Evolutionary conservation across 1,140 invertebrate genomes (phyloP), one percentile per base, ranked within the genome.

Genomic region (Sycophaga agraensis): DNA sequence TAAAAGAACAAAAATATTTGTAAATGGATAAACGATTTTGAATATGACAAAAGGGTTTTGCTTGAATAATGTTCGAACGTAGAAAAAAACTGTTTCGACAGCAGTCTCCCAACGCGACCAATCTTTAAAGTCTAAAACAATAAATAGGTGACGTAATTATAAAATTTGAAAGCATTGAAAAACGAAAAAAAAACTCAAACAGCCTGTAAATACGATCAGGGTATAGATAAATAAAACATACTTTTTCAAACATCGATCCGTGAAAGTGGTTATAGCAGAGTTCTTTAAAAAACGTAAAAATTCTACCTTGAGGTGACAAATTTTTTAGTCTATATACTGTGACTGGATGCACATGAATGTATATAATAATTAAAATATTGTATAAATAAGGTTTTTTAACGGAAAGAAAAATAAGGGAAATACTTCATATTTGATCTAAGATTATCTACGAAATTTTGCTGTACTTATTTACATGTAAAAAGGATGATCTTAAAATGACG

Each of bases 321-420:
- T 37, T 53, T 54, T 45, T 6, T 60, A 53, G n/a, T 62, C 26
- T 50, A 16, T 42, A 55, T 26, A 39, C 24, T 61, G 51, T 31
- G 35, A 50, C 34, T 62, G 45, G 42, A 50, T 62, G 53, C 45
- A 61, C 59, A 62, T 56, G 34, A 42, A 50, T 79, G 76, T 80
- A 80, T 73, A 80, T 80, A 80, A 73, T 74, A 56, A 78, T 75
- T 79, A 76, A 76, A 73, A 76, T 74, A 77, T 69, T 80, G 77
- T 80, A 77, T 75, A 72, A 28, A 56, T 62, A 79, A 79, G 70
- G 77, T 72, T 78, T 74, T 79, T 79, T 73, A 71, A 43, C 12
- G n/a, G 21, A 28, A 60, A 35, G 39, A 53, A 31, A 43, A 54
- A 16, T 54, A 51, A 54, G 17, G 55, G 16, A 48, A 24, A 54